A percentile compares a stretch with the other conserved stretches of the same genome.
Conservation (phyloP, 2,888 invertebrate species). For the Orthosia incerta region DNA sequence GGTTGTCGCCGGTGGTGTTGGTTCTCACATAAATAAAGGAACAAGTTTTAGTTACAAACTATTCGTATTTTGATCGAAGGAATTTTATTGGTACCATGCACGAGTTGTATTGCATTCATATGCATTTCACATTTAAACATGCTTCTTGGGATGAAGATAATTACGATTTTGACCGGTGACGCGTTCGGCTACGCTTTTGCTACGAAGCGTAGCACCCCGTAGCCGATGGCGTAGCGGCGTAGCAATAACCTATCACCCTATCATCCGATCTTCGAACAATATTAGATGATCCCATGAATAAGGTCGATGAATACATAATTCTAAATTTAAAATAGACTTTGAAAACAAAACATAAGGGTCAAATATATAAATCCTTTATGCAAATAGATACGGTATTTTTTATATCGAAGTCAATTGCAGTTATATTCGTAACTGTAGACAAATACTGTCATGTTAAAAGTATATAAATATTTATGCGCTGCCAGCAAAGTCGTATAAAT, state of each 20-base stretch:
- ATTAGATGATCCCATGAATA: constrained; percentile 22
- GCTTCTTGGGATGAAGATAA: background rate
- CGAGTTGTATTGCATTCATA: constrained; percentile 24
- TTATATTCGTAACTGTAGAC: constrained; percentile 31
- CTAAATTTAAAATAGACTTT: constrained; percentile 14
- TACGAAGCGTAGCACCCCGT: constrained; percentile 41
- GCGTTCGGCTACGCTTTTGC: constrained; percentile 38
- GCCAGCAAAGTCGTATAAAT: constrained; percentile 45
- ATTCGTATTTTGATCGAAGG: constrained; percentile 14
- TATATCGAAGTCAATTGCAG: constrained; percentile 18
- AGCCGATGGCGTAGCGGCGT: constrained; percentile 24
- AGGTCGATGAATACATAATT: constrained; percentile 38
- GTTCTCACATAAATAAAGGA: constrained; percentile 31
- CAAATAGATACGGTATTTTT: constrained; percentile 12
- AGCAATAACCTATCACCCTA: constrained; percentile 29
- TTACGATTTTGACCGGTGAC: background rate
- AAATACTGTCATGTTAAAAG: constrained; percentile 44
- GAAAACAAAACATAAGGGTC: constrained; percentile 3
- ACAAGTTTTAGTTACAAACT: constrained; percentile 40
- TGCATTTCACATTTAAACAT: constrained; percentile 7
- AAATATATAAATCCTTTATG: constrained; percentile 4
- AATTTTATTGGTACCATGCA: constrained; percentile 23
- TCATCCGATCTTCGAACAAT: constrained; percentile 21
- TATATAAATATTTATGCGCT: constrained; percentile 56
- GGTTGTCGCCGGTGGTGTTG: constrained; percentile 5